Evolutionary conservation across 2,888 invertebrate genomes (phyloP).

Genomic region (Oscheius sp.): DNA sequence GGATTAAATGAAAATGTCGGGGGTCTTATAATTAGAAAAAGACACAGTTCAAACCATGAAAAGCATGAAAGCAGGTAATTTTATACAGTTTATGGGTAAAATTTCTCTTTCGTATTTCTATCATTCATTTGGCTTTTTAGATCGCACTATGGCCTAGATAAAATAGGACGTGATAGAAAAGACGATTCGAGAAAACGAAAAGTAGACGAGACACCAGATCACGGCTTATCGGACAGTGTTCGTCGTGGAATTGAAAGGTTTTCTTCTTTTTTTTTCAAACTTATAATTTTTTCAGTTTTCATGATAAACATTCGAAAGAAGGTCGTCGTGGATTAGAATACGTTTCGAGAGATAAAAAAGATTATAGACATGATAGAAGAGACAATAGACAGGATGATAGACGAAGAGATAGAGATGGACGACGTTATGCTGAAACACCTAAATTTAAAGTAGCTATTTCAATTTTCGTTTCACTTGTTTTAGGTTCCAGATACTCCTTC

Average conservation of each 20-base stretch:
- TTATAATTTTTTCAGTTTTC: slow-evolving; percentile 23
- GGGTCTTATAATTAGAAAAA: slow-evolving; percentile 48
- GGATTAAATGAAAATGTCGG: slow-evolving; percentile 44
- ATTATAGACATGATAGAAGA: slow-evolving; percentile 2
- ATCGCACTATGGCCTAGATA: slow-evolving; percentile 72
- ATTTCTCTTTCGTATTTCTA: neutral
- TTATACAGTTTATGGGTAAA: neutral
- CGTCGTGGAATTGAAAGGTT: slow-evolving; percentile 55
- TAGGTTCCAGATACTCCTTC: slow-evolving; percentile 66
- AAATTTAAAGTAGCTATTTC: slow-evolving; percentile 41
- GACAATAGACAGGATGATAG: too few relatives aligned
- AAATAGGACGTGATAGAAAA: slow-evolving; percentile 71
- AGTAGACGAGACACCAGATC: slow-evolving; percentile 53
- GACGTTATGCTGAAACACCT: slow-evolving; percentile 50
- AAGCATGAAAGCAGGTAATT: slow-evolving; percentile 10
- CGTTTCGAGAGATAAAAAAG: slow-evolving; percentile 26
- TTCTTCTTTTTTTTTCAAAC: neutral
- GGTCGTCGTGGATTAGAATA: slow-evolving; percentile 32
- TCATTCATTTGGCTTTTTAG: slow-evolving; percentile 35
- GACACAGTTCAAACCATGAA: slow-evolving; percentile 25
- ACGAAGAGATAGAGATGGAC: slow-evolving; percentile 35
- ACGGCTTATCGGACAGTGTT: slow-evolving; percentile 55
- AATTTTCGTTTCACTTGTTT: neutral
- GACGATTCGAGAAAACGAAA: slow-evolving; percentile 46
- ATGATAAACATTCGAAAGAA: slow-evolving; percentile 21